A percentile compares a stretch with the other conserved stretches of the same genome.
phyloP scores from a whole-genome alignment of 2,888 invertebrate species.

The Heliconius ismenius region DNA sequence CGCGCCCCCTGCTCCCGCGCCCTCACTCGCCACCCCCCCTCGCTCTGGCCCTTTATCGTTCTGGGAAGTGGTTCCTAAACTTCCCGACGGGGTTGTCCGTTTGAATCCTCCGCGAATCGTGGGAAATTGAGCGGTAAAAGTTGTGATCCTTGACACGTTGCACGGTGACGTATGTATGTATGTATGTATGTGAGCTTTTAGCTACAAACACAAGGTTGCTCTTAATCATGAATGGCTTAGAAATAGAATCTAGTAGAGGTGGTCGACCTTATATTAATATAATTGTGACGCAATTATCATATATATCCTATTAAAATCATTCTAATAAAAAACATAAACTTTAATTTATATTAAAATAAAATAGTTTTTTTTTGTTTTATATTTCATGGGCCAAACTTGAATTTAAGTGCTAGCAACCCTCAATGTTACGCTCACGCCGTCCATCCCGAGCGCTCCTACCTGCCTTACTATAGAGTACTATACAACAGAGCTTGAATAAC shows the following conservation, averaged over 20 bases:
- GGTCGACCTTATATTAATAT: slow-evolving; percentile 38
- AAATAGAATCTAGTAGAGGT: slow-evolving; percentile 36
- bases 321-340: neutral
- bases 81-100: slow-evolving; percentile 75
- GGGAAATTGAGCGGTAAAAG: slow-evolving; percentile 62
- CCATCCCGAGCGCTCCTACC: slow-evolving; percentile 69
- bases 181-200: slow-evolving; percentile 54
- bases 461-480: slow-evolving; percentile 62
- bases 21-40: slow-evolving; percentile 51
- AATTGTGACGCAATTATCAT: slow-evolving; percentile 14
- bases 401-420: slow-evolving; percentile 56
- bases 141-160: slow-evolving; percentile 73
- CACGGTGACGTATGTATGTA: slow-evolving; percentile 57
- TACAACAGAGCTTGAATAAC: slow-evolving; percentile 36
- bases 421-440: slow-evolving; percentile 71
- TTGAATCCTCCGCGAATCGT: slow-evolving; percentile 54
- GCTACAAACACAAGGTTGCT: slow-evolving; percentile 47
- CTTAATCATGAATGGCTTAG: slow-evolving; percentile 45
- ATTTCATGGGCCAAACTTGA: slow-evolving; percentile 26
- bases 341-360: slow-evolving; percentile 4
- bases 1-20: slow-evolving; percentile 73
- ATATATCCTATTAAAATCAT: neutral
- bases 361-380: slow-evolving; percentile 8
- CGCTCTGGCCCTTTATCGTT: slow-evolving; percentile 77
- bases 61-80: slow-evolving; percentile 82